Evolutionary conservation across 53 echinoderm and acorn worm species (phyloP).

Genomic region (Stichopus horrens): DNA sequence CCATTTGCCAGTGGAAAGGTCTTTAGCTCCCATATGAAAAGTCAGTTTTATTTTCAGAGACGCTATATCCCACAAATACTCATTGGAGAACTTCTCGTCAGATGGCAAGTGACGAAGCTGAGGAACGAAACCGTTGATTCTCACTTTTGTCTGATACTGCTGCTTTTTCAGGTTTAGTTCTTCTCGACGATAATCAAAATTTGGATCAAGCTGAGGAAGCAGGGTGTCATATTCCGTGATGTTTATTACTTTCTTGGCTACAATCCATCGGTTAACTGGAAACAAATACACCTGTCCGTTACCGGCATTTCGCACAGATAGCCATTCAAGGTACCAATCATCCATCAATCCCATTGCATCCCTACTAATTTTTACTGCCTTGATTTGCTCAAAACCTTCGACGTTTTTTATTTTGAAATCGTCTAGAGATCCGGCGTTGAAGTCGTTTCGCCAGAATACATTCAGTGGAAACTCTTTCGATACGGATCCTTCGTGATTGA

Average conservation of each 20-base stretch:
- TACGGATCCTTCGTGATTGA: conserved; percentile 57
- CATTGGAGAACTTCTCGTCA: conserved; percentile 24
- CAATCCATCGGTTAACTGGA: conserved; percentile 82
- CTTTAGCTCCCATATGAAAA: background rate
- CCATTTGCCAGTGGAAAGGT: conserved; percentile 20
- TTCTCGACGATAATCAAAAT: conserved; percentile 36
- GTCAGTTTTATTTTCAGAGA: background rate
- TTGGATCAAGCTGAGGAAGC: conserved; percentile 64
- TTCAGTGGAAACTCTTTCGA: conserved; percentile 63
- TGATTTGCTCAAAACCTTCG: conserved; percentile 63
- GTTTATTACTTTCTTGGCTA: conserved; percentile 32
- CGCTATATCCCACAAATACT: conserved; percentile 10
- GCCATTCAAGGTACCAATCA: conserved; percentile 75
- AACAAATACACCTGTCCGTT: conserved; percentile 43
- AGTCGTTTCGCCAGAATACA: conserved; percentile 67
- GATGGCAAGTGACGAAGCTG: conserved; percentile 43
- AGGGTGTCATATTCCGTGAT: conserved; percentile 58
- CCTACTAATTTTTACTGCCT: conserved; percentile 70
- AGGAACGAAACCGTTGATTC: conserved; percentile 56
- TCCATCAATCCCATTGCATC: conserved; percentile 46
- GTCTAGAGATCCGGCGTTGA: conserved; percentile 63
- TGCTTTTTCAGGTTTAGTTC: conserved; percentile 65
- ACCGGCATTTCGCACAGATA: conserved; percentile 41
- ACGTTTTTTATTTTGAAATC: conserved; percentile 61
- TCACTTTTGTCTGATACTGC: conserved; percentile 62